A percentile compares a stretch with the other conserved stretches of the same genome.
These are phyloP conservation scores for Chaetodon auriga DNA, from an alignment of 2,113 vertebrate species.

Conservation along the genomic window DNA sequence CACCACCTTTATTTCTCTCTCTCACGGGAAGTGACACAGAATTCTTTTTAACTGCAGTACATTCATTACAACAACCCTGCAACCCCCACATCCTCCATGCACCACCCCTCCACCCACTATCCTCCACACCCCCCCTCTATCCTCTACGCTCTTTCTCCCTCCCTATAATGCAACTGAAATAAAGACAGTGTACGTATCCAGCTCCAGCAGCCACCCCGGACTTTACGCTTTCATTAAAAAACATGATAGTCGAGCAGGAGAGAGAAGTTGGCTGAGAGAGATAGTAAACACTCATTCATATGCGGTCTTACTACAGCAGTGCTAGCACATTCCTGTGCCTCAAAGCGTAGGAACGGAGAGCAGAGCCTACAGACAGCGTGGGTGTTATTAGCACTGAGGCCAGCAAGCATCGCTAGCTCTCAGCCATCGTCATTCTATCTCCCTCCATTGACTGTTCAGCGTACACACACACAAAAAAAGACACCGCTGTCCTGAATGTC, in stretches of 20 bases:
- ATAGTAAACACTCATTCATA: slow-evolving; percentile 71
- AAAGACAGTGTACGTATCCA: slow-evolving; percentile 43
- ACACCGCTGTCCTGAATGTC: slow-evolving; percentile 12
- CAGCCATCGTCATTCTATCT: slow-evolving; percentile 30
- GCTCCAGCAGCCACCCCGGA: slow-evolving; percentile 53
- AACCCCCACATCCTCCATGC: slow-evolving; percentile 46
- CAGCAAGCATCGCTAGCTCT: slow-evolving; percentile 36
- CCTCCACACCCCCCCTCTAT: background rate
- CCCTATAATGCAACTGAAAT: slow-evolving; percentile 21
- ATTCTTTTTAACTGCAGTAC: slow-evolving; percentile 81
- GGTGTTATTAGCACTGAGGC: slow-evolving; percentile 55
- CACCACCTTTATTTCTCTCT: slow-evolving; percentile 75
- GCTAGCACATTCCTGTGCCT: slow-evolving; percentile 42
- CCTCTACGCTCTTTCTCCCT: slow-evolving; percentile 2
- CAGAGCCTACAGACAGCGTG: slow-evolving; percentile 72
- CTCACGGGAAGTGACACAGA: slow-evolving; percentile 83
- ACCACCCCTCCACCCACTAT: background rate
- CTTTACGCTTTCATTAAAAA: slow-evolving; percentile 57
- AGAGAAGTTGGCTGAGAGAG: slow-evolving; percentile 46
- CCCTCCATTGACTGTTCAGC: background rate
- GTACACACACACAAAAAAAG: slow-evolving; percentile 8
- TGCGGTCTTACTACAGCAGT: slow-evolving; percentile 55
- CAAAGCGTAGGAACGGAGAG: slow-evolving; percentile 53
- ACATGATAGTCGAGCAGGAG: slow-evolving; percentile 23
- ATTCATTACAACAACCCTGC: slow-evolving; percentile 77